These are phyloP conservation scores for Melanocharis versteri DNA, from an alignment of 2,113 vertebrate species.

Conservation along the genomic window DNA sequence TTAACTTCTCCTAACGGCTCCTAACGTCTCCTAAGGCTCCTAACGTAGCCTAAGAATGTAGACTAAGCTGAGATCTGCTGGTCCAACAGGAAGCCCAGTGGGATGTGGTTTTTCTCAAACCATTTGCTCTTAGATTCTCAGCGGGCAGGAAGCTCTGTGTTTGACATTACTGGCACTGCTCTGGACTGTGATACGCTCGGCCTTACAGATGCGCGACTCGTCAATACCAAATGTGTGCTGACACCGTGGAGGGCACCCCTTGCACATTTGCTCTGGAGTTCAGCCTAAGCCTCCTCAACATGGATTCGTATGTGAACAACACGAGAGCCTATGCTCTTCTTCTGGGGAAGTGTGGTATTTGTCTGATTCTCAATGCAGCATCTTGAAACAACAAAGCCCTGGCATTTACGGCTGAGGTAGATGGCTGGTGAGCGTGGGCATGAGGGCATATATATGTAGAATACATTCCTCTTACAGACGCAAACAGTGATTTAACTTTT, in stretches of 20 bases:
- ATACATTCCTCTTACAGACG: neutral
- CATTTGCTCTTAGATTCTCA: neutral
- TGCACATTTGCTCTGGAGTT: neutral
- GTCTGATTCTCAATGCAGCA: neutral
- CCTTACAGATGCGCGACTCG: neutral
- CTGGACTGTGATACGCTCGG: neutral
- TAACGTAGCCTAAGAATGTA: no score
- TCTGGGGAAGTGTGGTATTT: neutral
- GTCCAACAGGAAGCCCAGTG: neutral
- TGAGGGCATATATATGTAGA: neutral
- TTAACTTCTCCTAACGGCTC: neutral
- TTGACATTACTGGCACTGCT: neutral
- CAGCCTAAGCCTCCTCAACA: neutral
- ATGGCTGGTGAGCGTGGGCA: neutral
- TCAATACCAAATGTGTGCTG: neutral
- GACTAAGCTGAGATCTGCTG: neutral
- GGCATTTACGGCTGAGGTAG: neutral
- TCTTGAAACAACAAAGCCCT: neutral
- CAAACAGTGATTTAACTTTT: neutral
- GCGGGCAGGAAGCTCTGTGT: neutral
- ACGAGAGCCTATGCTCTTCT: neutral
- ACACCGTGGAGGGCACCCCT: neutral
- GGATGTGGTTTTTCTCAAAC: neutral
- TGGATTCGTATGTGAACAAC: neutral
- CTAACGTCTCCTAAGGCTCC: no score